Evolutionary conservation across 2,113 vertebrate species (phyloP).

Genomic region (Cygnus atratus): DNA sequence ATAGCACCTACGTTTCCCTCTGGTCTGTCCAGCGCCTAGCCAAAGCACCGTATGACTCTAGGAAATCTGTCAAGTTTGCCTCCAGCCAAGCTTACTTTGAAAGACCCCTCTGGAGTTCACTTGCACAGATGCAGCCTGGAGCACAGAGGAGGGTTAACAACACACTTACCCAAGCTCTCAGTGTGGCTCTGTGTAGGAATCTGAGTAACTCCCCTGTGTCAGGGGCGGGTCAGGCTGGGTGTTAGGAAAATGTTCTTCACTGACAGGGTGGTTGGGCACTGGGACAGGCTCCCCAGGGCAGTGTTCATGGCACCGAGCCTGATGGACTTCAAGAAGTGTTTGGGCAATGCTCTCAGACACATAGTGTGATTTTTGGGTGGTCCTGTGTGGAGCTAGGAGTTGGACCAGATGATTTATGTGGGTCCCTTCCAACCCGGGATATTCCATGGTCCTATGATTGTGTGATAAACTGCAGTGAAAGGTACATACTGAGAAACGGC

Average conservation of each 20-base stretch:
- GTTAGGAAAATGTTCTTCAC: too few species aligned
- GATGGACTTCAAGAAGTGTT: too few species aligned
- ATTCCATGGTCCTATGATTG: too few species aligned
- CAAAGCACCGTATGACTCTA: background rate
- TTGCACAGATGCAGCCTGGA: background rate
- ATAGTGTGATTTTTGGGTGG: too few species aligned
- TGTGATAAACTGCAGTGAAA: background rate
- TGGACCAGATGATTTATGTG: too few species aligned
- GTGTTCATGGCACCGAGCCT: too few species aligned
- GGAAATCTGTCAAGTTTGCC: background rate
- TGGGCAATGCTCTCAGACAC: too few species aligned
- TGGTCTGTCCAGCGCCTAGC: background rate
- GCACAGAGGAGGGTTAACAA: background rate
- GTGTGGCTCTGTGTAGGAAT: background rate
- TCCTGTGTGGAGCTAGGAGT: too few species aligned
- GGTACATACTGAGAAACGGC: fast-evolving
- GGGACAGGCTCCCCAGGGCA: too few species aligned
- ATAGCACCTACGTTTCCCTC: background rate
- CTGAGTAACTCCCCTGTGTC: background rate
- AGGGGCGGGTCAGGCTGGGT: too few species aligned
- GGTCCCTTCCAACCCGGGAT: too few species aligned
- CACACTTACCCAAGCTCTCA: background rate
- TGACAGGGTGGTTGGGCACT: too few species aligned
- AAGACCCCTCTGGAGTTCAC: background rate
- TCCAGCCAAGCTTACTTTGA: background rate